Percentiles rank a stretch among this genome's conserved stretches.
These are phyloP conservation scores for Neodiprion pinetum DNA, from an alignment of 1,140 invertebrate genomes.

Conservation along the genomic window DNA sequence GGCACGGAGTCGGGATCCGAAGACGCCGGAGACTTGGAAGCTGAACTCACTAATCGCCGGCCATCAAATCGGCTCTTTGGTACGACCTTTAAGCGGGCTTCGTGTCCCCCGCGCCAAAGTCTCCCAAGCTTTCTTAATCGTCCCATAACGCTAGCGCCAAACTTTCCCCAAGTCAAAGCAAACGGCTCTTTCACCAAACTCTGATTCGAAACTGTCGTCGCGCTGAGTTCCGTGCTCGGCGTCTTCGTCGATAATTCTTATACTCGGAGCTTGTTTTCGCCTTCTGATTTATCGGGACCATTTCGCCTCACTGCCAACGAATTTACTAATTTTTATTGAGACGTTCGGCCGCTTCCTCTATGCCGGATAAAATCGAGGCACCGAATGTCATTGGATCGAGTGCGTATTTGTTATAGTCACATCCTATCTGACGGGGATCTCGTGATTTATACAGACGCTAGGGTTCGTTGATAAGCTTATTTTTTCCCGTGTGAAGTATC, in stretches of 20 bases:
- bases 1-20: neutral
- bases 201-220: too few relatives aligned
- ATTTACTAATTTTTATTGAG: neutral
- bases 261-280: neutral
- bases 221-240: too few relatives aligned
- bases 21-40: neutral
- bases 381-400: too few relatives aligned
- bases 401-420: too few relatives aligned
- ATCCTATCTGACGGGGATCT: too few relatives aligned
- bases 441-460: too few relatives aligned
- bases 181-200: too few relatives aligned
- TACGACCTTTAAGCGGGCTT: slow-evolving; percentile 25
- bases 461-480: too few relatives aligned
- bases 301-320: neutral
- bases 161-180: too few relatives aligned
- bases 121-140: neutral
- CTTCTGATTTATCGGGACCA: neutral
- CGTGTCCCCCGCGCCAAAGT: neutral
- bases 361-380: too few relatives aligned
- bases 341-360: neutral
- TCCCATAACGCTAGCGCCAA: neutral
- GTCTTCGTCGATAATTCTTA: neutral
- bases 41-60: slow-evolving; percentile 49
- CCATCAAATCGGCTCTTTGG: slow-evolving; percentile 56
- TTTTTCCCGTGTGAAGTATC: too few relatives aligned